phyloP scores from a whole-genome alignment of 2,888 invertebrate species.

The Xiphydria camelus region DNA sequence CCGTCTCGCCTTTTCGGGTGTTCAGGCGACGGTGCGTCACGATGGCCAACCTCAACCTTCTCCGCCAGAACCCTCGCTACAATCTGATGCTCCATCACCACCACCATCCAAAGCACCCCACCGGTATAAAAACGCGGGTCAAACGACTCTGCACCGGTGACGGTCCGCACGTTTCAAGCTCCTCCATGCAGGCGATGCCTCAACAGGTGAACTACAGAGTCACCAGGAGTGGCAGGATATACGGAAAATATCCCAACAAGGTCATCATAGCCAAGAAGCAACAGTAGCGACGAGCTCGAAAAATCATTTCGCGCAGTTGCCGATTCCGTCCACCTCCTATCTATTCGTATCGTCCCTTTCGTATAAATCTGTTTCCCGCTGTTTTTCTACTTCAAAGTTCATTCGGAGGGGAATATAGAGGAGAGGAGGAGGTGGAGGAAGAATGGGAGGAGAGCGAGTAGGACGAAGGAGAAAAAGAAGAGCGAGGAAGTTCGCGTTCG shows the following conservation, averaged over 20 bases:
- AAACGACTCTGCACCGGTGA: conserved; percentile 47
- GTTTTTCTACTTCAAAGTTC: no score
- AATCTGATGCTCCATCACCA: conserved; percentile 24
- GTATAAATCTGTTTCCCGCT: not conserved
- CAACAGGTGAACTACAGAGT: conserved; percentile 45
- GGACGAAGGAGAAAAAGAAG: no score
- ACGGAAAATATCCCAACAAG: conserved; percentile 49
- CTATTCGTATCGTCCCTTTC: not conserved
- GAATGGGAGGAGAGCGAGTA: no score
- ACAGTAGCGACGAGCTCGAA: not conserved
- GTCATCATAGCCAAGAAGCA: conserved; percentile 14
- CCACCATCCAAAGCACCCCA: conserved; percentile 36
- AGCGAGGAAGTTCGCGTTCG: no score
- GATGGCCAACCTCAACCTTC: not conserved
- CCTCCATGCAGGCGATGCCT: conserved; percentile 22
- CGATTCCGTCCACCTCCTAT: not conserved
- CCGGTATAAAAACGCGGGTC: conserved; percentile 36
- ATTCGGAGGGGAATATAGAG: no score
- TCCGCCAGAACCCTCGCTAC: not conserved
- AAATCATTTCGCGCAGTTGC: not conserved
- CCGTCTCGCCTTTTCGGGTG: conserved; percentile 40
- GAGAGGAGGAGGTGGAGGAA: no score
- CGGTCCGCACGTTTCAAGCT: conserved; percentile 36
- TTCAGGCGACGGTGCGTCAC: conserved; percentile 3
- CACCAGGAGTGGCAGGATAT: conserved; percentile 52